Evolutionary conservation across 2,888 invertebrate genomes (phyloP), one percentile per base, ranked within the genome.

Genomic region (Hyles lineata): DNA sequence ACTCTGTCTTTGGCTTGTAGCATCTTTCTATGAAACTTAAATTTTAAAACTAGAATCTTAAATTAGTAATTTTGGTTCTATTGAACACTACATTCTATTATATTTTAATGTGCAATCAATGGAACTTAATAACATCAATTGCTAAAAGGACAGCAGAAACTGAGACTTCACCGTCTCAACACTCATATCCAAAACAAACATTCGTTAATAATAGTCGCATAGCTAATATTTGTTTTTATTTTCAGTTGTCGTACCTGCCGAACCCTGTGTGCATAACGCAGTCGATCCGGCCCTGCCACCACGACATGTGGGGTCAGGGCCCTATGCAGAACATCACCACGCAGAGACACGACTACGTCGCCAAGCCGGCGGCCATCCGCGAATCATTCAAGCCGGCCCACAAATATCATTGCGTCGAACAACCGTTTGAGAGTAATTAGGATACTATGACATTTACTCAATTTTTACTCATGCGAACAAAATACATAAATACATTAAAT

Each of bases 291-390:
- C 96, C 96, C 1, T 95, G 95, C 74, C 94, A 95, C 87, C 96
- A 96, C 87, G 96, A 96, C 85, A 92, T 96, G 82, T 92, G 95
- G 82, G 96, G 96, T 0, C 95, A 95, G 72, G 95, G 95, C 0
- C 96, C 97, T n/a, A 96, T 97, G 95, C 96, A 97, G 89, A 96
- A 96, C 77, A 89, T 96, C 75, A 97, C 97, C 2, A 97, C 97
- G 0, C 96, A 96, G 78, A 96, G 96, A 60, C 96, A 96, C 85
- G 97, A 97, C 91, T 97, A 94, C 83, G 96, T 96, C 50, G 95
- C 96, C 0, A 96, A 96, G 81, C 96, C 96, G 0, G 88, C 87
- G 70, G 90, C 87, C 1, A 87, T 90, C 73, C 84, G 93, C 2
- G 88, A 88, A 29, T 86, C 86, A 1, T 90, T 79, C 83, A 89